Evolutionary conservation across 2,888 invertebrate species (phyloP).

Genomic region (Brachypterus glaber): DNA sequence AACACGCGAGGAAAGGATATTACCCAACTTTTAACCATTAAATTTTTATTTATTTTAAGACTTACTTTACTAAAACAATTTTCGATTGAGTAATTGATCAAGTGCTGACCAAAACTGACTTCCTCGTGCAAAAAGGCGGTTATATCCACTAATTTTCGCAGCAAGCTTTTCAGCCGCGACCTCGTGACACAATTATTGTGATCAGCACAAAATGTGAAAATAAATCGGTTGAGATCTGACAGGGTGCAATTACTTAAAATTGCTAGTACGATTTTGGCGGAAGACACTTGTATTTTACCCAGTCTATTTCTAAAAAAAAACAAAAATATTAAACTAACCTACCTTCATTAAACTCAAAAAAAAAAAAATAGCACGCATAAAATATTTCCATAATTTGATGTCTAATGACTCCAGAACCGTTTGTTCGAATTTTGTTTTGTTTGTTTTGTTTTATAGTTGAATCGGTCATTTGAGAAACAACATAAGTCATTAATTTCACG

Average conservation of each 20-base stretch:
- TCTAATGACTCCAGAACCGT: too few relatives aligned
- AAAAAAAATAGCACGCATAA: too few relatives aligned
- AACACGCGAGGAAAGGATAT: not conserved
- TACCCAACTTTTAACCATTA: not conserved
- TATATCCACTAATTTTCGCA: slow-evolving; percentile 53
- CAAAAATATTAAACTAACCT: slow-evolving; percentile 1
- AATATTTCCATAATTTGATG: too few relatives aligned
- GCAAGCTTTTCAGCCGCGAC: slow-evolving; percentile 50
- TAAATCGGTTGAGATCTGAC: slow-evolving; percentile 53
- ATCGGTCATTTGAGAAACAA: too few relatives aligned
- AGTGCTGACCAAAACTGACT: slow-evolving; percentile 51
- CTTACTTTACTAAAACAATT: slow-evolving; percentile 63
- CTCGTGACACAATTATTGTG: slow-evolving; percentile 66
- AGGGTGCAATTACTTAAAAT: slow-evolving; percentile 56
- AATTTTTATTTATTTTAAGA: slow-evolving; percentile 9
- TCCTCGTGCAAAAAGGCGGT: slow-evolving; percentile 54
- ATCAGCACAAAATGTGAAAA: slow-evolving; percentile 63
- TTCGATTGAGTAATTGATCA: slow-evolving; percentile 57
- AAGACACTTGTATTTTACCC: slow-evolving; percentile 54
- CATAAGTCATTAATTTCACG: too few relatives aligned
- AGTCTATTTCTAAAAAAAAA: slow-evolving; percentile 46
- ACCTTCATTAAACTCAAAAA: too few relatives aligned
- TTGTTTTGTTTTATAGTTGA: too few relatives aligned
- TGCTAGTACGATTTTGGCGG: slow-evolving; percentile 58
- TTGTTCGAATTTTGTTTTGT: too few relatives aligned